Base-by-base conservation (phyloP, 2,797 vertebrate genomes). In the Mus minutoides region DNA sequence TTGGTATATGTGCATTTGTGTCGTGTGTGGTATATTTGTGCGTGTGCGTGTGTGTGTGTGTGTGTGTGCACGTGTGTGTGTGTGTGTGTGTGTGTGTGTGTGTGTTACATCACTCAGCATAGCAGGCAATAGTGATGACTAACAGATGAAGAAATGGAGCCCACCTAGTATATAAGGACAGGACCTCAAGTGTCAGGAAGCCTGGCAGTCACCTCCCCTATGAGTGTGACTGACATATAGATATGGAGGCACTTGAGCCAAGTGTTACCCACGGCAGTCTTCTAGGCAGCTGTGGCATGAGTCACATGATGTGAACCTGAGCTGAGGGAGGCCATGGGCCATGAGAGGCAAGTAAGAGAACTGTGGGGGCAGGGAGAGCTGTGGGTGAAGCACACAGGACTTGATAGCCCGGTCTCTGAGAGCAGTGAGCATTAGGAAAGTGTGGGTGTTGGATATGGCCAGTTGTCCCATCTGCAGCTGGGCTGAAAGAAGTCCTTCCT, bases 391-490 rank as follows among this genome's bases (percentile, higher is more conserved):
- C 52, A 40, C 86, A 19, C n/a, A 2, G 52, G 16, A 56, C 52
- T 56, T 12, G 5, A 43, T 37, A 58, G 69, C 8, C 8, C 0
- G 0, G 5, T 34, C 43, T 52, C 40, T 0, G 10, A 71, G 78
- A 9, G 8, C 43, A 22, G 56, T 4, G 17, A 76, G 79, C 26
- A 6, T 52, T 17, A 0, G 71, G 0, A 0, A 60, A 22, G 26
- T 62, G 49, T 0, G 16, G 0, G 5, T 1, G 0, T 7, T 0
- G 2, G 22, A 2, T n/a, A 31, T 0, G 31, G n/a, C 29, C 3
- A 0, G 11, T n/a, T 0, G 1, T 31, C 37, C 11, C 0, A 40
- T n/a, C 46, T 8, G 17, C 16, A 6, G 19, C 34, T 13, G 24
- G 78, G 54, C 3, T 22, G 54, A 29, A 54, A 34, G 64, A 21